Base-by-base conservation (phyloP, 2,797 vertebrate genomes). In the Esox masquinongy region DNA sequence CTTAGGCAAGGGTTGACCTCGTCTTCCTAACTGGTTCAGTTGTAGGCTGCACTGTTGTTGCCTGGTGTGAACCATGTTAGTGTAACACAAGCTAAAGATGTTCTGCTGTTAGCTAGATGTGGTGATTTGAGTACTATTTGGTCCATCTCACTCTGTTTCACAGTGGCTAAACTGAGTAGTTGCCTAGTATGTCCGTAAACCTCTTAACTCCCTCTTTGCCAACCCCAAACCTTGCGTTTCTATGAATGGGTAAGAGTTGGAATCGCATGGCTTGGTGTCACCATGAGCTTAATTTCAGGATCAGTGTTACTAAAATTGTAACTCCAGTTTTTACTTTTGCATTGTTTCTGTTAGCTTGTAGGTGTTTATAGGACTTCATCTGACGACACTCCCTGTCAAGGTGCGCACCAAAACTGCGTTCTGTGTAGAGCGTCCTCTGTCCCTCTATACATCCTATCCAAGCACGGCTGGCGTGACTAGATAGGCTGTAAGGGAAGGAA, bases 371-470 rank as follows among this genome's bases (percentile, higher is more conserved):
- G 47, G 31, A 24, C 64, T 78, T 56, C 16, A 72, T 82, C 79
- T 82, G 82, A 78, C 84, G 89, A 83, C 90, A 81, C 19, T 81
- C 70, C 86, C 85, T 84, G 81, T 87, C 80, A 82, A 9, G 78
- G 78, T 91, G 87, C 87, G 79, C 87, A 90, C 90, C 89, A 90
- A 91, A 90, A 88, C 89, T 88, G 86, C 88, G 91, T 84, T 86
- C 70, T 85, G 6, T 34, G 67, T 82, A 73, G 74, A 82, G 77
- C 64, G 0, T 50, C 83, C 43, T 47, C 43, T 11, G 7, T 43
- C 9, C 5, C 7, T 43, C 43, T 43, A 34, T 34, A 47, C 43
- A 14, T 47, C 43, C 11, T 7, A 49, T 74, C 64, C 14, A 16
- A 29, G 43, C 17, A 71, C 79, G 75, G 68, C 82, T 56, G 80